phyloP scores from a whole-genome alignment of 2,888 invertebrate genomes.

The Uropetala carovei region DNA sequence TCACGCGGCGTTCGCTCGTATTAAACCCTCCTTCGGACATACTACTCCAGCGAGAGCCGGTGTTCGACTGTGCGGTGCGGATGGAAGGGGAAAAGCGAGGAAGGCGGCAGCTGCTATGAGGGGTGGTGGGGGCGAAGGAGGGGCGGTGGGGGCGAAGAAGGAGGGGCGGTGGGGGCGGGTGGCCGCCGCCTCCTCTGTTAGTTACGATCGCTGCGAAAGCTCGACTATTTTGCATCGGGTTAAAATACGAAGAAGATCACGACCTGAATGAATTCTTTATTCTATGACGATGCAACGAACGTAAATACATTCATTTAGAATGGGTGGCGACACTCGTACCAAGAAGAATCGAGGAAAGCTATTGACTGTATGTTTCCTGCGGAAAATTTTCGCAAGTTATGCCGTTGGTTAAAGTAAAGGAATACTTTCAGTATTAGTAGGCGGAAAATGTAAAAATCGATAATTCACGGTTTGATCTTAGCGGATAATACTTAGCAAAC shows the following conservation, averaged over 20 bases:
- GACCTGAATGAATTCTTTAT: slow-evolving; percentile 1
- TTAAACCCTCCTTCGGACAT: background rate
- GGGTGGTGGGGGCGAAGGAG: background rate
- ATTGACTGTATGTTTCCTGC: background rate
- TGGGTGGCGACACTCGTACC: background rate
- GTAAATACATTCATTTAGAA: slow-evolving; percentile 21
- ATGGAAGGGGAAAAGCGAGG: background rate
- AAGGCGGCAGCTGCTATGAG: background rate
- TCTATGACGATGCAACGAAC: background rate
- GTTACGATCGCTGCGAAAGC: slow-evolving; percentile 1
- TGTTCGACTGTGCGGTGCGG: background rate
- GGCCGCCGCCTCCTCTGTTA: background rate
- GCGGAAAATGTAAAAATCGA: no score
- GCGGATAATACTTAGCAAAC: no score
- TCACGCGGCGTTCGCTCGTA: background rate
- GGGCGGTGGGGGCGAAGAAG: background rate
- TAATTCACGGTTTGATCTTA: no score
- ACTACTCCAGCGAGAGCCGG: slow-evolving; percentile 42
- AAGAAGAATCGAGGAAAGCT: background rate
- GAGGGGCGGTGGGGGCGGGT: background rate
- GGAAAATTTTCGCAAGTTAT: background rate
- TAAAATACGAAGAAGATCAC: background rate
- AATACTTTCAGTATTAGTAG: background rate
- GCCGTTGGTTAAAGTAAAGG: background rate
- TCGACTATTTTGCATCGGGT: slow-evolving; percentile 5